Base-by-base conservation (phyloP, 2,113 vertebrate species). In the Coptodon rendalli region DNA sequence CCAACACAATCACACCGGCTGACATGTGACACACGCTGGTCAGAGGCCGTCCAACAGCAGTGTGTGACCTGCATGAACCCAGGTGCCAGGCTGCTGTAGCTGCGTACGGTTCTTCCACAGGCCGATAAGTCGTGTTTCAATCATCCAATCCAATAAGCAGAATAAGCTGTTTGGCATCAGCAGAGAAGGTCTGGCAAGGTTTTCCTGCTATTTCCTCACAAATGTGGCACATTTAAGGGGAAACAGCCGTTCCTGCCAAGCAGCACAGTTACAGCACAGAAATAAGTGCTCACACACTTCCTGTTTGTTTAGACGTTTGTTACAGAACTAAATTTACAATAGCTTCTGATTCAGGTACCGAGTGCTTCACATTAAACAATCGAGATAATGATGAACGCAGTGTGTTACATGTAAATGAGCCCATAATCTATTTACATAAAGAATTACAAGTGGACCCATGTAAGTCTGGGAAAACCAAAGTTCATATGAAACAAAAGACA, bases 311-410 rank as follows among this genome's bases (percentile, higher is more conserved):
- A 73, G 2, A 73, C 1, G 3, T 45, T 73, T 5, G 6, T 63
- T 40, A 14, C n/a, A 52, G 3, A 4, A 57, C 11, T n/a, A 52
- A 56, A 22, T 48, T 38, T 78, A 79, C 11, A 66, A 48, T 31
- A 5, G 59, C 19, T 48, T 57, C 8, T 31, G 29, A 9, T 12
- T 48, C 17, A 59, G 38, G 56, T 34, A 19, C 50, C 13, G 10
- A 19, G n/a, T 61, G 66, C 17, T 71, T n/a, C 71, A 24, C 68
- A 19, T 85, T 53, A 43, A 50, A 83, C 59, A 50, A 59, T 24
- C 6, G 82, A 54, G 73, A 53, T 31, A 50, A 76, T 2, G 24
- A 48, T 76, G 71, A 48, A 76, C 1, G 11, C 45, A 78, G 27
- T 34, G 10, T 78, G 45, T 50, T 31, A 78, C 45, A 50, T 12